Evolutionary conservation across 2,888 invertebrate species (phyloP).

Genomic region (Sclerodermus sp.): DNA sequence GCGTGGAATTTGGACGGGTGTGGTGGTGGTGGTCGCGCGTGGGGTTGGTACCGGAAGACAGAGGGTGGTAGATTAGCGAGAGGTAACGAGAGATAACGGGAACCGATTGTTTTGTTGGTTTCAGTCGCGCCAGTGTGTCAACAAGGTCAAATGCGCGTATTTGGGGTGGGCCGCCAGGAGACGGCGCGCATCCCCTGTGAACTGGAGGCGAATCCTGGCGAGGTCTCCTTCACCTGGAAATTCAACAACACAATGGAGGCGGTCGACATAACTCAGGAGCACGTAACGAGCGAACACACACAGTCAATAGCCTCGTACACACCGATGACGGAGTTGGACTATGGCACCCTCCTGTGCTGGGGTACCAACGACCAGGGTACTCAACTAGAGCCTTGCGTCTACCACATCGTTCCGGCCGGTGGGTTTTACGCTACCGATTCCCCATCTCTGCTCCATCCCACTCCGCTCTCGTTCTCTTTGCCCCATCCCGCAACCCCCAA

Average conservation of each 20-base stretch:
- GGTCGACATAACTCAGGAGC: constrained; percentile 68
- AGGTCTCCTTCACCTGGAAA: constrained; percentile 72
- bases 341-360: constrained; percentile 75
- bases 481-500: too few relatives aligned
- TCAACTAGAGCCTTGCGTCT: constrained; percentile 74
- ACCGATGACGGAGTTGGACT: constrained; percentile 74
- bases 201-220: constrained; percentile 76
- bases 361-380: constrained; percentile 73
- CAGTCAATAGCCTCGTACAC: constrained; percentile 70
- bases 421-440: too few relatives aligned
- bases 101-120: constrained; percentile 3
- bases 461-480: too few relatives aligned
- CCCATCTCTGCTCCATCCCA: too few relatives aligned
- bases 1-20: too few relatives aligned
- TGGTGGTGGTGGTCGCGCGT: too few relatives aligned
- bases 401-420: constrained; percentile 75
- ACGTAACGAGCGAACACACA: constrained; percentile 65
- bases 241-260: constrained; percentile 76
- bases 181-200: constrained; percentile 70
- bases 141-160: constrained; percentile 68
- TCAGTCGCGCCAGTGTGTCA: constrained; percentile 74
- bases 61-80: too few relatives aligned
- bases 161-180: constrained; percentile 75
- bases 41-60: too few relatives aligned
- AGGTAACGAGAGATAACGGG: too few relatives aligned